A percentile compares a stretch with the other conserved stretches of the same genome.
Evolutionary conservation across 2,113 vertebrate species (phyloP).

Genomic region (Mormyrus lacerda): DNA sequence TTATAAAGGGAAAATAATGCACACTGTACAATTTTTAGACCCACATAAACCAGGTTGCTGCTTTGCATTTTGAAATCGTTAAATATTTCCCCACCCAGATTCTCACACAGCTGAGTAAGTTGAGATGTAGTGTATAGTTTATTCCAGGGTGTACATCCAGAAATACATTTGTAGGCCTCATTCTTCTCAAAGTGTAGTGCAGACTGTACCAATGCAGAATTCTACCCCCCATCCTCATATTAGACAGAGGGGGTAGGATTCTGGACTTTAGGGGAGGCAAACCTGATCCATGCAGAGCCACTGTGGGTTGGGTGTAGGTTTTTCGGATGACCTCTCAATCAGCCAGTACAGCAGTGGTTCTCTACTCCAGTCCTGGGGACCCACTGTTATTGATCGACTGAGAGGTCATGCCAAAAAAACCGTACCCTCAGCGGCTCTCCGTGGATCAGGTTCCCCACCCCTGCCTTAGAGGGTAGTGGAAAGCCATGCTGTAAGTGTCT

Average conservation of each 20-base stretch:
- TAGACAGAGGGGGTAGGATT: background rate
- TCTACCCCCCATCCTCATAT: background rate
- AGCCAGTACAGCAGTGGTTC: background rate
- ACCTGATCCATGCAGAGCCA: background rate
- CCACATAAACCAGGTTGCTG: background rate
- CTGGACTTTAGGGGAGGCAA: background rate
- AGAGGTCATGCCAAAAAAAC: background rate
- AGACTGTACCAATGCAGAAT: background rate
- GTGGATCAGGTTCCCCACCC: background rate
- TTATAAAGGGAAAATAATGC: background rate
- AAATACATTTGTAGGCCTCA: background rate
- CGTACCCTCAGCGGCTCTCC: background rate
- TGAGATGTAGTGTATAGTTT: background rate
- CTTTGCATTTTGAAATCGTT: background rate
- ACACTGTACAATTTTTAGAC: background rate
- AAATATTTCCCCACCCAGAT: background rate
- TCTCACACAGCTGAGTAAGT: background rate
- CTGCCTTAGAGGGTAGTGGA: background rate
- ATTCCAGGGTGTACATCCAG: background rate
- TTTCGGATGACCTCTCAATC: background rate
- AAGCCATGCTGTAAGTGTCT: background rate
- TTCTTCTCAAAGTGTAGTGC: background rate
- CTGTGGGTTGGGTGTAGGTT: background rate
- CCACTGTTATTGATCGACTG: background rate
- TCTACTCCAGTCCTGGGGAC: background rate